Base-by-base conservation (phyloP, 92 coral and sea anemone genomes). In the Porites rus region DNA sequence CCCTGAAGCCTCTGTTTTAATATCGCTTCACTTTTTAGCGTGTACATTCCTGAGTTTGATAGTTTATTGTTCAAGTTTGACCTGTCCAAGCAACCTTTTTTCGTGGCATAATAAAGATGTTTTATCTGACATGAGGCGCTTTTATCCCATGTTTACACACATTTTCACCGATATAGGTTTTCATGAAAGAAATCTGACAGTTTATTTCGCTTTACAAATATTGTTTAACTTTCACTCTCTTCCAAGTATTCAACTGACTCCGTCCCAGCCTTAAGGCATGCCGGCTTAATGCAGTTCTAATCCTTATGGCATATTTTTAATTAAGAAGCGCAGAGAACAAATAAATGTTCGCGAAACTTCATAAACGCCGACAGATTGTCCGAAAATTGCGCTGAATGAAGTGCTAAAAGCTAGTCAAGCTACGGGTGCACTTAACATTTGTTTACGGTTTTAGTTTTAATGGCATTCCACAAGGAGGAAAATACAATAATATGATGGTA, bases 281-380 rank as follows among this genome's bases (percentile, higher is more conserved):
- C 51, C 46, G 59, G 43, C 53, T 38, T 72, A 70, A 71, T 59
- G 38, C 19, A 1, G 13, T 70, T 64, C 72, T 82, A 82, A 82
- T 82, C 78, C 69, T 46, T 70, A 19, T 51, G 51, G 79, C 60
- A 61, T 18, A 59, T 38, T 83, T 72, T 72, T 58, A 73, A 83
- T 83, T 83, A 83, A 83, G 70, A 18, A 21, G 86, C 20, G 72
- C 71, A 70, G 60, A 46, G 60, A 60, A 59, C 25, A 72, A 60
- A 25, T 28, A 71, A 14, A 46, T 59, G 59, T 71, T 70, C 66
- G 59, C 31, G 20, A 3, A 51, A 81, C 60, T 61, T 70, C 86
- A 82, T 52, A 82, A 82, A 72, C 43, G 86, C 86, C 86, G 86
- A 70, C 85, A 11, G 76, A 43, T 82, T 71, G 65, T 16, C 11